Base-by-base conservation (phyloP, 2,888 invertebrate species). In the Catocala sponsa region DNA sequence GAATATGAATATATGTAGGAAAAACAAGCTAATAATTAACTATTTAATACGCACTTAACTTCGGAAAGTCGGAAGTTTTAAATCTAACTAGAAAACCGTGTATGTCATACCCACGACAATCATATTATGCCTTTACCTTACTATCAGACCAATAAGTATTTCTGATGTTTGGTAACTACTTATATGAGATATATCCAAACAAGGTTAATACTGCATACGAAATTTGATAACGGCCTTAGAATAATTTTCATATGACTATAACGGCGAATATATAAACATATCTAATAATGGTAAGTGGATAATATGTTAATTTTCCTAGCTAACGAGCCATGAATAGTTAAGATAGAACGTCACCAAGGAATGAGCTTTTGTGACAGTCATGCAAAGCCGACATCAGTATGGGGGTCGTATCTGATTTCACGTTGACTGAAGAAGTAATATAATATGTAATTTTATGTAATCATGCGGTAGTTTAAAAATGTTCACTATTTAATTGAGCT, bases 251-350 rank as follows among this genome's bases (percentile, higher is more conserved):
- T 47, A 50, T 25, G 53, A 54, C 41, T 43, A 25, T n/a, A n/a
- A n/a, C 12, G 10, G 43, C n/a, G 9, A 46, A 57, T 55, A 46
- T 2, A 51, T 55, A 59, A 65, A 52, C 50, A 49, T 63, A 63
- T 12, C 32, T 55, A 25, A 33, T 25, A 49, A 59, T 48, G 55
- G 46, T 54, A 51, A 61, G 50, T 62, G 44, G 58, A 65, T 59
- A 65, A 61, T 49, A 63, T 56, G 61, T 63, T 76, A 69, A 78
- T 76, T 72, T 73, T 53, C 64, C 57, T 60, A 71, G 65, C 69
- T 83, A 87, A 86, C 85, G 85, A 86, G 78, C 78, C 85, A 70
- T 84, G 81, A 80, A 81, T 63, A 59, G 62, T 59, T 65, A 72
- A 75, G 82, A 84, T 78, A 66, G 72, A 76, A 73, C 68, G 78